These are phyloP conservation scores for Palythoa grandis DNA, from an alignment of 92 coral and sea anemone species.

Conservation along the genomic window DNA sequence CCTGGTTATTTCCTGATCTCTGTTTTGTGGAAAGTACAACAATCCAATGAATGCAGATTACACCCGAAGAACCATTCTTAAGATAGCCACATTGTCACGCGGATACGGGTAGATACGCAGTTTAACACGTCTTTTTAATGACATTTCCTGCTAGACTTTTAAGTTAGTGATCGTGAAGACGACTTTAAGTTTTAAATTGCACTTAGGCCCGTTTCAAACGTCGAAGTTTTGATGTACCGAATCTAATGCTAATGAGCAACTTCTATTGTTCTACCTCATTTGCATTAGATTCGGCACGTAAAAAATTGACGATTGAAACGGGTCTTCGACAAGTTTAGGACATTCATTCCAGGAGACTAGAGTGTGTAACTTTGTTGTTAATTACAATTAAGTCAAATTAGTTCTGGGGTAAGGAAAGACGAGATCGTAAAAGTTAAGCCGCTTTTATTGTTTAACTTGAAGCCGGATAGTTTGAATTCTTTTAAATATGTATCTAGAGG, in stretches of 20 bases:
- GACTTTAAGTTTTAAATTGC: too few relatives aligned
- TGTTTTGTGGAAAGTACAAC: not conserved
- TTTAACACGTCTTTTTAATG: too few relatives aligned
- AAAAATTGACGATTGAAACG: too few relatives aligned
- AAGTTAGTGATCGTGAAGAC: too few relatives aligned
- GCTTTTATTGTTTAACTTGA: not conserved
- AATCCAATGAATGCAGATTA: not conserved
- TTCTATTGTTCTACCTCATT: too few relatives aligned
- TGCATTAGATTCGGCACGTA: too few relatives aligned
- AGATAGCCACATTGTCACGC: not conserved
- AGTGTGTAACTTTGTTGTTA: not conserved
- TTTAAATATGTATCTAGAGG: not conserved
- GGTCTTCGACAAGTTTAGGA: too few relatives aligned
- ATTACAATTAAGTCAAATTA: not conserved
- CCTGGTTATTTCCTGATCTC: not conserved
- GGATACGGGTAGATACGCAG: too few relatives aligned
- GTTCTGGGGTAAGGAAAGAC: not conserved
- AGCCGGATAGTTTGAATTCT: not conserved
- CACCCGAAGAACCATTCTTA: not conserved
- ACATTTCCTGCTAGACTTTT: too few relatives aligned
- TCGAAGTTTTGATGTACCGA: too few relatives aligned
- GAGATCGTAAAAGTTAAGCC: not conserved
- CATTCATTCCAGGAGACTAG: not conserved
- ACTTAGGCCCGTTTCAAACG: too few relatives aligned
- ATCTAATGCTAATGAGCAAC: too few relatives aligned